phyloP scores from a whole-genome alignment of 1,140 invertebrate genomes.

The Micrasema longulum region DNA sequence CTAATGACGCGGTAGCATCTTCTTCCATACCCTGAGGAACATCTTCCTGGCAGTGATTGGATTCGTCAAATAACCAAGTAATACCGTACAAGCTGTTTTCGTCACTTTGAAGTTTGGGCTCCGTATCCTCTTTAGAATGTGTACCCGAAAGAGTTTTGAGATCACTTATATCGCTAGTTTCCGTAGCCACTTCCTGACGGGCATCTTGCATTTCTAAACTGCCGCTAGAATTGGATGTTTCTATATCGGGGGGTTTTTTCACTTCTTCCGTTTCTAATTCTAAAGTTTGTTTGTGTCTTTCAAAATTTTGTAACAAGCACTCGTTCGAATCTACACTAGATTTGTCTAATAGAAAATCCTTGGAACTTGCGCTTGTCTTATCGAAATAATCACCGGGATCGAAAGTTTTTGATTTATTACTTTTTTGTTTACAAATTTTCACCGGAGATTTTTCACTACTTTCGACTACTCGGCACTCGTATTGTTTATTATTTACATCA shows the following conservation, averaged over 20 bases:
- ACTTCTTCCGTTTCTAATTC: constrained; percentile 58
- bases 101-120: constrained; percentile 56
- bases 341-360: constrained; percentile 73
- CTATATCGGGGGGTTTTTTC: constrained; percentile 65
- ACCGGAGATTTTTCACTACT: constrained; percentile 44
- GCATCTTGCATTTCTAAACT: constrained; percentile 67
- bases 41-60: constrained; percentile 56
- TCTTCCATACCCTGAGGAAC: constrained; percentile 49
- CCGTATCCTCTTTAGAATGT: constrained; percentile 49
- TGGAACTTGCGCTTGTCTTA: constrained; percentile 73
- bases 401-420: constrained; percentile 48
- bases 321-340: constrained; percentile 68
- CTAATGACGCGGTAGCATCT: constrained; percentile 44
- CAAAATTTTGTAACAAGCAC: constrained; percentile 55
- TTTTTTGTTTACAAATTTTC: constrained; percentile 46
- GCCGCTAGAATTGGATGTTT: constrained; percentile 71
- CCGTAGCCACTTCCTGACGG: constrained; percentile 59
- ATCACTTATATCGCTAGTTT: constrained; percentile 54
- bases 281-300: constrained; percentile 52
- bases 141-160: constrained; percentile 48
- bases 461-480: constrained; percentile 39
- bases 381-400: constrained; percentile 64
- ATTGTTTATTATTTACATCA: constrained; percentile 25
- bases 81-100: constrained; percentile 65
- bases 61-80: constrained; percentile 63